A percentile compares a stretch with the other conserved stretches of the same genome.
phyloP scores from a whole-genome alignment of 2,113 vertebrate species.

The Takifugu bimaculatus region DNA sequence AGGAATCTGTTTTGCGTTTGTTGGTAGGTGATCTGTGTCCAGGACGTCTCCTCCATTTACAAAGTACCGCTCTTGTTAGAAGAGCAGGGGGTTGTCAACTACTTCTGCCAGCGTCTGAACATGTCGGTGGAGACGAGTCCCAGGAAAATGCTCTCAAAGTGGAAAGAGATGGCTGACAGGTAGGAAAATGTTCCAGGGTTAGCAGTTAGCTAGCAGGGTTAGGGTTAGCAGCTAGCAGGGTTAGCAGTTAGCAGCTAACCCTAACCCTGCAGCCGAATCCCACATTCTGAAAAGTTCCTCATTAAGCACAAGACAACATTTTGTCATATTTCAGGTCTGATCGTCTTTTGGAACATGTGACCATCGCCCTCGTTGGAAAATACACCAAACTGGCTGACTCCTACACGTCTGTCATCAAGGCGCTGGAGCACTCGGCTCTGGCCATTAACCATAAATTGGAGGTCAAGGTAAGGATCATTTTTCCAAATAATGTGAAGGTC shows the following conservation, averaged over 20 bases:
- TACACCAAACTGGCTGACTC: constrained; percentile 96
- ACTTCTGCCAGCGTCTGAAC: constrained; percentile 85
- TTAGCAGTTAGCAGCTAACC: too few relatives aligned
- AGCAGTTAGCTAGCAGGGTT: too few relatives aligned
- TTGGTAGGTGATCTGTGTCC: constrained; percentile 90
- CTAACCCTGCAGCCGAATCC: too few relatives aligned
- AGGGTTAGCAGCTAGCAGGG: too few relatives aligned
- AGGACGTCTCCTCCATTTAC: constrained; percentile 91
- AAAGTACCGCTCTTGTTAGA: constrained; percentile 89
- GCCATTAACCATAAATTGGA: constrained; percentile 95
- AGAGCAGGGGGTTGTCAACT: constrained; percentile 89
- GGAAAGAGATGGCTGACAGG: constrained; percentile 98
- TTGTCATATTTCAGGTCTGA: constrained; percentile 77
- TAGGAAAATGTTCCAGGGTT: constrained; percentile 30
- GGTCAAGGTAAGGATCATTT: constrained; percentile 81
- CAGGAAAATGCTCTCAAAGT: constrained; percentile 87
- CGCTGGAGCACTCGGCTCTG: constrained; percentile 91
- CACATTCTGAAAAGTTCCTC: neutral
- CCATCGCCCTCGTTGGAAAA: constrained; percentile 94
- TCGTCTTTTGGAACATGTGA: constrained; percentile 85
- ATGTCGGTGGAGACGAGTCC: constrained; percentile 83
- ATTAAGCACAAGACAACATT: too few relatives aligned
- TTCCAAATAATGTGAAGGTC: neutral
- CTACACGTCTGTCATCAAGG: constrained; percentile 95
- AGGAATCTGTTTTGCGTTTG: neutral